Conservation (phyloP, 2,888 invertebrate genomes). For the Philereme vetulata region DNA sequence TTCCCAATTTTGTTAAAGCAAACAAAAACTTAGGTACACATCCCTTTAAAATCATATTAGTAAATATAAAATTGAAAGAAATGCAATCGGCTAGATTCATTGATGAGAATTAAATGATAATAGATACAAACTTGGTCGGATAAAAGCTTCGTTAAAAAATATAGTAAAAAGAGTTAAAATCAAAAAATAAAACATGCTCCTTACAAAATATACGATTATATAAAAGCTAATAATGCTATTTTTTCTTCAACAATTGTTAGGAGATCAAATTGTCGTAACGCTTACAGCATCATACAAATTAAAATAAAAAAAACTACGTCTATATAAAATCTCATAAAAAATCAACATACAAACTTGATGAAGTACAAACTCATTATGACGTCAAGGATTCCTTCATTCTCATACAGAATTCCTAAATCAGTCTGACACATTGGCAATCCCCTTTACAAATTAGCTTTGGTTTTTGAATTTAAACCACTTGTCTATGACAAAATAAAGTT, state of each 20-base stretch:
- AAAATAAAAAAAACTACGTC: constrained; percentile 55
- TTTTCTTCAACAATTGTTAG: constrained; percentile 73
- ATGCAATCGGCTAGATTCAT: constrained; percentile 47
- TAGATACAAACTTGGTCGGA: constrained; percentile 57
- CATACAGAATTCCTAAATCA: constrained; percentile 20
- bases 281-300: constrained; percentile 73
- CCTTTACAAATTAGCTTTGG: constrained; percentile 38
- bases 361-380: constrained; percentile 44
- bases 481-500: constrained; percentile 29
- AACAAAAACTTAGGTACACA: constrained; percentile 21
- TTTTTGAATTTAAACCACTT: constrained; percentile 28
- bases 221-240: constrained; percentile 51
- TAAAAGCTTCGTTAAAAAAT: constrained; percentile 53
- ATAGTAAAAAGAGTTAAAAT: constrained; percentile 63
- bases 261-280: constrained; percentile 75
- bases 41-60: constrained; percentile 72
- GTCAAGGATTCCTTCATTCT: constrained; percentile 5
- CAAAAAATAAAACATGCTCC: constrained; percentile 80
- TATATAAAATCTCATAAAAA: constrained; percentile 57
- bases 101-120: constrained; percentile 70
- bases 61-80: constrained; percentile 71
- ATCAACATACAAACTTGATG: constrained; percentile 48
- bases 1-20: constrained; percentile 38
- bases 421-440: constrained; percentile 29
- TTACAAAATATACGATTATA: constrained; percentile 55